A percentile compares a stretch with the other conserved stretches of the same genome.
Evolutionary conservation across 2,113 vertebrate genomes (phyloP).

Genomic region (Cephalopterus ornatus): DNA sequence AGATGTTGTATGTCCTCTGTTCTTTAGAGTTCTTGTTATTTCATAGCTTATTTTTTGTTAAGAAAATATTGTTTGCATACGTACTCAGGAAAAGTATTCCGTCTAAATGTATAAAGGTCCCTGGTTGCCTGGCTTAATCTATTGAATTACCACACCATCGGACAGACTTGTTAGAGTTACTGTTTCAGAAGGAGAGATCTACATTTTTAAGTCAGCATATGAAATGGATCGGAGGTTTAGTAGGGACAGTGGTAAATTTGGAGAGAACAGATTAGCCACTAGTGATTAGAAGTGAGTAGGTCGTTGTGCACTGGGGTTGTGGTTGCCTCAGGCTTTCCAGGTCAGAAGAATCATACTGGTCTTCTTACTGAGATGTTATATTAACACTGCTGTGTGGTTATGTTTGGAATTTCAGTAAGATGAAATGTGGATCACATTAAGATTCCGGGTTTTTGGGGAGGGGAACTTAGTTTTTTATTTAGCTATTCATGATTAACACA

Average conservation of each 20-base stretch:
- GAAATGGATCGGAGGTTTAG: background rate
- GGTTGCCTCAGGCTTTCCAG: background rate
- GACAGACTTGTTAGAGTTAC: background rate
- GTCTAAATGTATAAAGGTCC: background rate
- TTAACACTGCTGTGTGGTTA: background rate
- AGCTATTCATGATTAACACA: background rate
- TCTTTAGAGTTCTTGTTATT: background rate
- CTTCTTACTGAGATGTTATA: background rate
- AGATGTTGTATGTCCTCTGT: background rate
- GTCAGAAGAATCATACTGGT: background rate
- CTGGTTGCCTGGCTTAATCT: background rate
- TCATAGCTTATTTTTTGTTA: background rate
- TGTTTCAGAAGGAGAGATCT: background rate
- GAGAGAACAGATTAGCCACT: background rate
- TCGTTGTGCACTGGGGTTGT: background rate
- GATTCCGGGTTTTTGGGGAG: background rate
- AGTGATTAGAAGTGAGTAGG: background rate
- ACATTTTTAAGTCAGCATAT: background rate
- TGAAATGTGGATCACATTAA: background rate
- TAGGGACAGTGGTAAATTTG: background rate
- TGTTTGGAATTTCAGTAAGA: background rate
- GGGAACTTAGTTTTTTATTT: background rate
- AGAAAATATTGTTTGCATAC: background rate
- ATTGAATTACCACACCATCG: background rate
- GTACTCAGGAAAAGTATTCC: background rate